Evolutionary conservation across 2,888 invertebrate species (phyloP), one percentile per base, ranked within the genome.

Genomic region (Sympetrum striolatum): DNA sequence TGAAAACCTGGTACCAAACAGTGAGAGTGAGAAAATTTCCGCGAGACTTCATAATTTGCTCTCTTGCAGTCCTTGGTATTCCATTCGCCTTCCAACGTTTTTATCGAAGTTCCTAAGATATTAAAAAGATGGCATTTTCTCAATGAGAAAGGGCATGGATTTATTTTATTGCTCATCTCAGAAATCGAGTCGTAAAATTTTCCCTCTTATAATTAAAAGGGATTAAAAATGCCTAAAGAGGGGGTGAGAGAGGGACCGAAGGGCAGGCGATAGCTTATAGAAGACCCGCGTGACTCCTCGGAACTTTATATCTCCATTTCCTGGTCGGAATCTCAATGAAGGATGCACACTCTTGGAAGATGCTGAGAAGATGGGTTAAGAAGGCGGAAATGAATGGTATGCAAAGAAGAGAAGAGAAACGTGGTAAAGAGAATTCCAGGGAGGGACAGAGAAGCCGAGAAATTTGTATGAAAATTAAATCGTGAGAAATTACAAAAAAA

Each of bases 311-410:
- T 48, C 48, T 48, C 6, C 31, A 14, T 31, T 73, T 44, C 25
- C 44, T 81, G 81, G 81, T 25, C 25, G 39, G 81, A 81, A 81
- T 81, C 44, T 48, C 81, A 81, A 81, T 81, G 81, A 81, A 48
- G 81, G 48, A 81, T 81, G 81, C 81, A 53, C 25, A 81, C 25
- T 48, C 48, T 53, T 25, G n/a, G n/a, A 44, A 48, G 44, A 81
- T 15, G 48, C 18, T 80, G 39, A 44, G 39, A 25, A n/a, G 8
- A n/a, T 53, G 53, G 44, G 10, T 6, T 44, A 6, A 44, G 44
- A 44, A 44, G 44, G 44, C 4, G 10, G 10, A 44, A 44, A 44
- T 10, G 44, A 44, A 44, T 44, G 10, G 6, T 44, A 44, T 5
- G 53, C 53, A 1, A 18, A 18, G 12, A 53, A 39, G 44, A 44